phyloP scores from a whole-genome alignment of 2,888 invertebrate species.

The Pyrrhosoma nymphula region DNA sequence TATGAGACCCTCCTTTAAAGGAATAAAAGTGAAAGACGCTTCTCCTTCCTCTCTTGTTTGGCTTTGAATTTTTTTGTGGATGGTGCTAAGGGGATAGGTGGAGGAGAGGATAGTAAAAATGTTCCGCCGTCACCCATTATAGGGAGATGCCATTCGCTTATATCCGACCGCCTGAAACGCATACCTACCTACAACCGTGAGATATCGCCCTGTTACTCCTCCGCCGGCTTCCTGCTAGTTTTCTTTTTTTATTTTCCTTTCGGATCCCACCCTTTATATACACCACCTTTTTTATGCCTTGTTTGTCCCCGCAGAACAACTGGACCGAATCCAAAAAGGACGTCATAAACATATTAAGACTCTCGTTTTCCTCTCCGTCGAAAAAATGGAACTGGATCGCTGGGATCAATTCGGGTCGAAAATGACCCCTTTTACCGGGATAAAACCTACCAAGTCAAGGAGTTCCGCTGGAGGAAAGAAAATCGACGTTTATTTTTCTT shows the following conservation, averaged over 20 bases:
- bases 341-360: conserved; percentile 18
- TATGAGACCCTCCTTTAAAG: too few relatives aligned
- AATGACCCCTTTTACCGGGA: neutral
- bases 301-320: neutral
- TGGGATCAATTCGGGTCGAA: neutral
- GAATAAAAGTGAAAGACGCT: too few relatives aligned
- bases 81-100: neutral
- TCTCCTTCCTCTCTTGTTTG: too few relatives aligned
- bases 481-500: neutral
- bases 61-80: neutral
- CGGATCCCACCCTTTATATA: neutral
- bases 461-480: neutral
- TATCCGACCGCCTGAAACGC: neutral
- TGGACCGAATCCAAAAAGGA: neutral
- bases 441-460: neutral
- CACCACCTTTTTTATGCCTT: neutral
- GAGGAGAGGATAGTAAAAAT: neutral
- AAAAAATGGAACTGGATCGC: neutral
- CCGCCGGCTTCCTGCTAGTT: too few relatives aligned
- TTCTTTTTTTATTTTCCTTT: neutral
- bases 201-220: neutral
- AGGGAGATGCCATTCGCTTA: neutral
- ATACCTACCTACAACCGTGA: neutral
- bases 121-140: neutral
- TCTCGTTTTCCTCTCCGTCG: neutral